Conservation (phyloP, 2,113 vertebrate species). For the Macroglossus sobrinus region DNA sequence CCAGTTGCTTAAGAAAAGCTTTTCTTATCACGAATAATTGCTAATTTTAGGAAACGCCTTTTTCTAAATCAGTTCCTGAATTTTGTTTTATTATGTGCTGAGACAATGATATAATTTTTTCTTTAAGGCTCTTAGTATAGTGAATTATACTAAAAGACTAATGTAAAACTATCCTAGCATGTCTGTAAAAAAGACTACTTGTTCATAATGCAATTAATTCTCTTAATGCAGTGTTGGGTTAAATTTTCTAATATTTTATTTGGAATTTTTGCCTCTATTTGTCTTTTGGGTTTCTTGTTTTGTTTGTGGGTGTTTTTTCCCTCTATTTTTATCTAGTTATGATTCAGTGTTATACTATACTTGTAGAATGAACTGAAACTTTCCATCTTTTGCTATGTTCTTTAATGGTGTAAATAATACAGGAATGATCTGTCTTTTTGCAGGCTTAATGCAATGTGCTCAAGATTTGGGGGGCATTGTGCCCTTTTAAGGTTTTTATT, state of each 20-base stretch:
- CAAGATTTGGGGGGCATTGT: constrained; percentile 28
- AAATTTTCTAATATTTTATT: background rate
- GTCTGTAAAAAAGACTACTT: background rate
- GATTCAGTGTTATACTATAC: constrained; percentile 12
- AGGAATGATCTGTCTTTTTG: constrained; percentile 40
- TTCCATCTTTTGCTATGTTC: background rate
- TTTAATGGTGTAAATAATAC: background rate
- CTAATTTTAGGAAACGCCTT: background rate
- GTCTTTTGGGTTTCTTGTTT: constrained; percentile 37
- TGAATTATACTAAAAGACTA: background rate
- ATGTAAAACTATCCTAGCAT: background rate
- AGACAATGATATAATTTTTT: background rate
- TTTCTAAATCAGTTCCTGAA: background rate
- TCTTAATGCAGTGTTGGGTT: background rate
- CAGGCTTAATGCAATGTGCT: background rate
- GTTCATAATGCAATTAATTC: constrained; percentile 12
- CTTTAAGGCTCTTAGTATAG: background rate
- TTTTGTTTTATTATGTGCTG: background rate
- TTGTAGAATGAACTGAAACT: constrained; percentile 20
- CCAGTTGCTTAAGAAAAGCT: background rate
- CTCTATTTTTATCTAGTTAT: constrained; percentile 36
- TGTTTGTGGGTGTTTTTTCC: background rate
- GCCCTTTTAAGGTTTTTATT: constrained; percentile 6
- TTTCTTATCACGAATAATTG: background rate
- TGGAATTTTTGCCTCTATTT: background rate